Evolutionary conservation across 1,140 invertebrate genomes (phyloP), one percentile per base, ranked within the genome.

Genomic region (Trichonephila inaurata): DNA sequence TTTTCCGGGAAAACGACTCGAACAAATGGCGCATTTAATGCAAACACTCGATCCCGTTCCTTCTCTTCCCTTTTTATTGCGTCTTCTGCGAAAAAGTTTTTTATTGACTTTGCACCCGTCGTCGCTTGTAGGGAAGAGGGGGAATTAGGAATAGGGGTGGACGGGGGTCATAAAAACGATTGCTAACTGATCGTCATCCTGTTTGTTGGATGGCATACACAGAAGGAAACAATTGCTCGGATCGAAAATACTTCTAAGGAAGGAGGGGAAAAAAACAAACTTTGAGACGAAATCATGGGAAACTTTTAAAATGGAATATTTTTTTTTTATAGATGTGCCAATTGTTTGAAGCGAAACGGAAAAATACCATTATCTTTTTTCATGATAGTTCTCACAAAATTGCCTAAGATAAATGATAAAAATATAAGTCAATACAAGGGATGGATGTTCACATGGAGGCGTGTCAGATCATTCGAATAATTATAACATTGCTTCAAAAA

Each of bases 41-140:
- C 72, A 77, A 77, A 77, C 72, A 77, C 28, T 77, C 33, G 28
- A 77, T 77, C 72, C 51, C 33, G 72, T 77, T 77, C 33, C 33
- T 77, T 28, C 24, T 33, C 28, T 28, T 28, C 72, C 28, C 72
- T 18, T 77, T 77, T 77, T 77, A 77, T 77, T 77, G 72, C 72
- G 33, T 77, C 33, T 28, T 18, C 28, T 28, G 28, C 2, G 14
- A 33, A 72, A 77, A 77, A 77, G 72, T 77, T 77, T 77, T 51
- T 77, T 77, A 77, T 77, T 77, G 72, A 77, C 72, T 77, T 77
- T 77, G 72, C 72, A 77, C 24, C 72, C 72, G 72, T 33, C 72
- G 72, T 51, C 51, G 51, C 51, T 51, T 51, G 51, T 14, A 77
- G 28, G 28, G 24, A 66, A 28, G 28, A 28, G 28, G 28, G 21